A percentile compares a stretch with the other conserved stretches of the same genome.
Evolutionary conservation across 2,113 vertebrate species (phyloP).

Genomic region (Carassius carassius): DNA sequence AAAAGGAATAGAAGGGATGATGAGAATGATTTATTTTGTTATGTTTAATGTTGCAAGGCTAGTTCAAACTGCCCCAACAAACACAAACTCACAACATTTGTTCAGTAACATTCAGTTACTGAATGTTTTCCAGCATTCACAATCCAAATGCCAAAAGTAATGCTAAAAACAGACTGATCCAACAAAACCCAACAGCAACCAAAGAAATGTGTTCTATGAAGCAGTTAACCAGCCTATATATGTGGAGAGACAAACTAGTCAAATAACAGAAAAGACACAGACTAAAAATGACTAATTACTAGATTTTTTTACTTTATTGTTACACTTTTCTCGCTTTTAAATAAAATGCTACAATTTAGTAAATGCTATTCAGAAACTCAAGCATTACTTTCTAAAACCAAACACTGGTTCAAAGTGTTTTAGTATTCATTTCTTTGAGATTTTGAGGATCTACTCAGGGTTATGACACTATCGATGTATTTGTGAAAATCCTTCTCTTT

Average conservation of each 20-base stretch:
- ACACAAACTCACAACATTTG: background rate
- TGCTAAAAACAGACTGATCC: background rate
- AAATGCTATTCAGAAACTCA: too few relatives aligned
- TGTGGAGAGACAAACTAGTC: background rate
- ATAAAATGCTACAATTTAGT: background rate
- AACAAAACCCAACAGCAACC: background rate
- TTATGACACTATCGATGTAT: too few relatives aligned
- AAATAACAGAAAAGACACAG: background rate
- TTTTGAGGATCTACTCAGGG: too few relatives aligned
- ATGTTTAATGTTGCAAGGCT: background rate
- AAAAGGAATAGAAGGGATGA: background rate
- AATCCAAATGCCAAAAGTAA: background rate
- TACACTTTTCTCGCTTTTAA: background rate
- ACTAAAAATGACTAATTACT: background rate
- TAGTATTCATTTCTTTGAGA: too few relatives aligned
- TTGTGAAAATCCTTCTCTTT: too few relatives aligned
- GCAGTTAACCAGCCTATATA: background rate
- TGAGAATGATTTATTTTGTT: conserved; percentile 2
- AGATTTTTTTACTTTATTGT: background rate
- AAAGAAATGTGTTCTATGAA: background rate
- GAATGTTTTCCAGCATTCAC: background rate
- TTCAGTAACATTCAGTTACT: too few relatives aligned
- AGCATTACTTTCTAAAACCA: too few relatives aligned
- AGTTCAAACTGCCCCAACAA: background rate
- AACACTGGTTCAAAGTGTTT: too few relatives aligned